Base-by-base conservation (phyloP, 1,140 invertebrate genomes). In the Coboldia fuscipes region DNA sequence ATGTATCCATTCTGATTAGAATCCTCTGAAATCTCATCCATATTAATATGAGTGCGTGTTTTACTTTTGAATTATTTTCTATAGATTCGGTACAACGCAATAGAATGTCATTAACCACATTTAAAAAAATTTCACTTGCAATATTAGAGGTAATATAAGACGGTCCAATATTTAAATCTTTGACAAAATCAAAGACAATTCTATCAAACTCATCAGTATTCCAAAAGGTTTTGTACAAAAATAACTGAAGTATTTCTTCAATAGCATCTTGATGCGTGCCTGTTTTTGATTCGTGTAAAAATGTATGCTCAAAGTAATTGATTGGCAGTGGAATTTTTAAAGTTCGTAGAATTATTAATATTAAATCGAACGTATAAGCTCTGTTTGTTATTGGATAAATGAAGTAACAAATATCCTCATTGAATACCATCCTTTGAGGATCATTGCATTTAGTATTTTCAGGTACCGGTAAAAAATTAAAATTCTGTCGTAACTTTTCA, bases 1-100 rank as follows among this genome's bases (percentile, higher is more conserved):
- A 41, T 41, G 61, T 63, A 23, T 57, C 47, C 10, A 72, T 41
- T 34, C 52, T 48, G 19, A 68, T 46, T 0, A 68, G 35, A 21
- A 71, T 39, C 15, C 66, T 54, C 44, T 71, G 61, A 41, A 74
- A 68, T 39, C 64, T 51, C 18, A 73, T 48, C 65, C 63, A 70
- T 57, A 72, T 63, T 7, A 71, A 37, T 12, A 60, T 54, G 34
- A 71, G 58, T 12, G 65, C 53, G 8, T 54, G 57, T 22, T 56
- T 44, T 35, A 23, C 13, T 30, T 45, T 41, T 1, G 35, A 24
- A 30, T 61, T 54, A 6, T 43, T 37, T 30, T 41, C 38, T 34
- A 62, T 51, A 34, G 45, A 51, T 7, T 51, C 39, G 22, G 47
- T 46, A 40, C 55, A 60, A 21, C 48, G 46, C 22, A 56, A 39